Conservation (phyloP, 2,888 invertebrate genomes). For the Apeira syringaria region DNA sequence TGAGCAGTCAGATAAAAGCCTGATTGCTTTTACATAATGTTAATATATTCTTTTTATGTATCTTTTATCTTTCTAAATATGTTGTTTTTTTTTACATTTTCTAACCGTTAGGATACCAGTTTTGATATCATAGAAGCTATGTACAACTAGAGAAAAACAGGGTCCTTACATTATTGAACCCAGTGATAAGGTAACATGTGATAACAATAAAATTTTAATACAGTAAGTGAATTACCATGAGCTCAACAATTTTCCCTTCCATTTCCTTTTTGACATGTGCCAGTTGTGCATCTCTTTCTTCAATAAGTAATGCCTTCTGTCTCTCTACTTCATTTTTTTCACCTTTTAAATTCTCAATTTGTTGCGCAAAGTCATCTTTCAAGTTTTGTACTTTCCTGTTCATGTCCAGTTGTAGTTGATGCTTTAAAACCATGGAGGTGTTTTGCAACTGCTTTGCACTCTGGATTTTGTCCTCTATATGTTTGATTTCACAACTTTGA, state of each 20-base stretch:
- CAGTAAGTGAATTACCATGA: conserved; percentile 48
- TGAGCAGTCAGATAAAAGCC: too few species aligned
- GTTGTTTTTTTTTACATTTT: too few species aligned
- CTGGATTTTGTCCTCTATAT: conserved; percentile 69
- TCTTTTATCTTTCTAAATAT: too few species aligned
- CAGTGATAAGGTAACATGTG: not conserved
- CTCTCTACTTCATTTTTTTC: conserved; percentile 73
- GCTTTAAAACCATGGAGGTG: conserved; percentile 63
- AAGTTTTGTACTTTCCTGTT: conserved; percentile 71
- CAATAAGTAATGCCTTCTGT: conserved; percentile 66
- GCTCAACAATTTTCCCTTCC: conserved; percentile 59
- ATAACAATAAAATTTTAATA: too few species aligned
- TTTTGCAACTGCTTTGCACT: conserved; percentile 67
- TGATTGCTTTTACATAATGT: too few species aligned
- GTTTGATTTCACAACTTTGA: conserved; percentile 65
- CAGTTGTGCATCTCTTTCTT: conserved; percentile 68
- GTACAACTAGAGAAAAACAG: too few species aligned
- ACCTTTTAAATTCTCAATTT: conserved; percentile 74
- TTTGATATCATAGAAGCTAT: too few species aligned
- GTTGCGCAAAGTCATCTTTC: conserved; percentile 62
- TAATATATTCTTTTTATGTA: too few species aligned
- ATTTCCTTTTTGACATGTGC: conserved; percentile 55
- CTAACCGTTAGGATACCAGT: too few species aligned
- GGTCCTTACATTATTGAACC: too few species aligned
- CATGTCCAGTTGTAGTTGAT: conserved; percentile 69